Evolutionary conservation across 2,888 invertebrate species (phyloP), one percentile per base, ranked within the genome.

Genomic region (Dermolepida albohirtum): DNA sequence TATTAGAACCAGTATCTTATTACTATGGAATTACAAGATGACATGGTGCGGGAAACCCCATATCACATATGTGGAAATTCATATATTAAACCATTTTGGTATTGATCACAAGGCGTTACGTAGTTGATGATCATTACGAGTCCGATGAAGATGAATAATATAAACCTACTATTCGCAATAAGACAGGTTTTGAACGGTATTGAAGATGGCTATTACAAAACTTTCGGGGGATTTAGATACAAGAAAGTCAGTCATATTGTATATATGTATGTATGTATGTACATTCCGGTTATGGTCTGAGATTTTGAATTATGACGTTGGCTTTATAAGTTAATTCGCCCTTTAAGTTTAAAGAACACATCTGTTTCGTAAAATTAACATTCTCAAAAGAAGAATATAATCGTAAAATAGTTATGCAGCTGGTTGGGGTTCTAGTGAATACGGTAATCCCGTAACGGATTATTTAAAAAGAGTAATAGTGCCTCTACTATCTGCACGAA

Each of bases 381-480:
- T 8, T 1, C 0, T n/a, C 39, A 1, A 40, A 22, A 14, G 22
- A 39, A 11, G 22, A 16, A n/a, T 64, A 51, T 14, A 39, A 22
- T 4, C 41, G 40, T 29, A 51, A 51, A 12, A 40, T 50, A 5
- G 49, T 39, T 10, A 50, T 41, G 64, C 51, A 14, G 40, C 50
- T 16, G 64, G 64, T 22, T 64, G 64, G 64, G 64, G 64, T 34
- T 14, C 34, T 16, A 64, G 51, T 0, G 50, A 39, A 51, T 27
- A 16, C 17, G 16, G 49, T 11, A 44, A 27, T 22, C 55, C 34
- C 5, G 17, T 39, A 27, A 29, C 50, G 6, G 34, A 49, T 16
- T n/a, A 49, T 5, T 63, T 50, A n/a, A 27, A 27, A 17, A 49
- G 12, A 14, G 63, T 63, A 8, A 8, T 16, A 8, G 47, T 63